Base-by-base conservation (phyloP, 2,888 invertebrate species). In the Euplexia lucipara region DNA sequence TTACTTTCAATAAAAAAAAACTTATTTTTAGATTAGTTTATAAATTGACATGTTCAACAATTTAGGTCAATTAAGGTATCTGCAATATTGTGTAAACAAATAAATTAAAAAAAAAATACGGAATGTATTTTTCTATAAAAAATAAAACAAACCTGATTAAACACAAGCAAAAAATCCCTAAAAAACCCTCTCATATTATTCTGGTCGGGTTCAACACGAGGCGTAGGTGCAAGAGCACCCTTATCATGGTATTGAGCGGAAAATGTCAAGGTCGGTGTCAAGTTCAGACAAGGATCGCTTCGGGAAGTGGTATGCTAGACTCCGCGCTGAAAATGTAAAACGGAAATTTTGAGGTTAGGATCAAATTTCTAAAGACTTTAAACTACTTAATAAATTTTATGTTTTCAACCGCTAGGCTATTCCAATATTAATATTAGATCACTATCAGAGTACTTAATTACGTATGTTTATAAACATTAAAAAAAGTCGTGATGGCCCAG, bases 231-330 rank as follows among this genome's bases (percentile, higher is more conserved):
- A 75, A 10, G 22, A 53, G 53, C n/a, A 77, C 72, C 63, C 64
- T 62, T 71, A 62, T 72, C 77, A 76, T n/a, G 5, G 39, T 48
- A 72, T 70, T 35, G 77, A 71, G 62, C 62, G 60, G 44, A 20
- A 30, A 76, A 52, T 48, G 77, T 14, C 64, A 71, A 71, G 72
- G 71, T 63, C 39, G 45, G n/a, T 18, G 42, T 52, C 71, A 16
- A 61, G 37, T 70, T 61, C 62, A 52, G 77, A 72, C 71, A 62
- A 48, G 71, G 54, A 71, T 71, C 63, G 45, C 20, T 48, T 41
- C 20, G 34, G 34, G 37, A 34, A 49, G 16, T 22, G 18, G 8
- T 34, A 42, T 66, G 26, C 22, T 26, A 53, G 66, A 35, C 35
- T 53, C 12, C 32, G 32, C 37, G 68, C 30, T 48, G 9, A 35